Evolutionary conservation across 2,797 vertebrate genomes (phyloP).

Genomic region (Hoplostethus mediterraneus): DNA sequence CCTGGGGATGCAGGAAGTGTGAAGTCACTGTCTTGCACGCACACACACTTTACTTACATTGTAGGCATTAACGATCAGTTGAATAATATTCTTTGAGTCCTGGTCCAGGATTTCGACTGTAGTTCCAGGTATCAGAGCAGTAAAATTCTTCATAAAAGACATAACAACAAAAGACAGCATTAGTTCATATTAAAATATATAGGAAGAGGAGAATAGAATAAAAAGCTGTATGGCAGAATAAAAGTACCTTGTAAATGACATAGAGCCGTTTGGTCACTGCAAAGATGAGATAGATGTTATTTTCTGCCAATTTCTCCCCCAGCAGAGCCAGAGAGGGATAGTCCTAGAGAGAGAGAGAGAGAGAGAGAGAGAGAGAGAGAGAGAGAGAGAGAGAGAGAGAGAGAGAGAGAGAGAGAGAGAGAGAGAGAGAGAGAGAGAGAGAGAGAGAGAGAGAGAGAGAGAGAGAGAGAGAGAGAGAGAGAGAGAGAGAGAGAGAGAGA

Average conservation of each 20-base stretch:
- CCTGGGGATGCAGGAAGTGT: no score
- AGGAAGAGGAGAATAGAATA: not conserved
- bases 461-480: constrained; percentile 89
- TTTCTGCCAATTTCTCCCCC: constrained; percentile 96
- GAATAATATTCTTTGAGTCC: constrained; percentile 98
- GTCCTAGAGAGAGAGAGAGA: constrained; percentile 82
- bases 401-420: constrained; percentile 89
- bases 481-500: constrained; percentile 19
- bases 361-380: constrained; percentile 90
- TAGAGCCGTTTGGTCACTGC: constrained; percentile 95
- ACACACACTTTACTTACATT: constrained; percentile 87
- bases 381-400: not conserved
- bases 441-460: constrained; percentile 82
- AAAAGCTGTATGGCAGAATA: no score
- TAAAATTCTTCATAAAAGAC: constrained; percentile 88
- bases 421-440: constrained; percentile 79
- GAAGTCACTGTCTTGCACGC: no score
- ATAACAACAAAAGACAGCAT: not conserved
- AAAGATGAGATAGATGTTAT: constrained; percentile 97
- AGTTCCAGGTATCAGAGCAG: constrained; percentile 94
- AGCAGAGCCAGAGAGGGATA: constrained; percentile 97
- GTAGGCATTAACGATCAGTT: constrained; percentile 95
- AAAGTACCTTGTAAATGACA: constrained; percentile 93
- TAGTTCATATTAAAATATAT: not conserved
- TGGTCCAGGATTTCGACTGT: constrained; percentile 96